Conservation (phyloP, 2,888 invertebrate genomes). For the Agrochola lychnidis region DNA sequence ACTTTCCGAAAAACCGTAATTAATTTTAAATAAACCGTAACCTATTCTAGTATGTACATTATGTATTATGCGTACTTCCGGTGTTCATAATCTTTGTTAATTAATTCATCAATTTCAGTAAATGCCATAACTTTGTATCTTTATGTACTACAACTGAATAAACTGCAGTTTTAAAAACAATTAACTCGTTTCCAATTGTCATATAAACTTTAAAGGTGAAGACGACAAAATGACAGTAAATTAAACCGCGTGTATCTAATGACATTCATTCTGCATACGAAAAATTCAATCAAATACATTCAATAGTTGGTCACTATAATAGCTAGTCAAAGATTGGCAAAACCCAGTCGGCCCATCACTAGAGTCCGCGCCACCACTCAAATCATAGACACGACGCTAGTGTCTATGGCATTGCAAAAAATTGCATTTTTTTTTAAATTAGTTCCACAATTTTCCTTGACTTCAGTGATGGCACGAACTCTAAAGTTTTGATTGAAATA, state of each 20-base stretch:
- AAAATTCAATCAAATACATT: background rate
- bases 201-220: background rate
- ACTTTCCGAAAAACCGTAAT: constrained; percentile 2
- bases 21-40: constrained; percentile 36
- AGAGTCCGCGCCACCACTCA: too few species aligned
- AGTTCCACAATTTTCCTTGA: too few species aligned
- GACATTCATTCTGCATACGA: background rate
- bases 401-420: too few species aligned
- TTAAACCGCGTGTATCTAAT: background rate
- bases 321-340: background rate
- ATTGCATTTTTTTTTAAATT: too few species aligned
- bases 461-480: too few species aligned
- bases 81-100: constrained; percentile 3
- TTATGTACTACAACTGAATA: background rate
- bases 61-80: constrained; percentile 46
- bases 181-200: background rate
- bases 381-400: too few species aligned
- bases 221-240: background rate
- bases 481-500: background rate
- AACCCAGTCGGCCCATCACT: background rate
- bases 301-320: background rate
- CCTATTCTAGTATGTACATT: constrained; percentile 56
- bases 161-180: background rate
- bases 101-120: constrained; percentile 8
- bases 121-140: constrained; percentile 1